Evolutionary conservation across 1,140 invertebrate genomes (phyloP).

Genomic region (Drosophila chauvacae): DNA sequence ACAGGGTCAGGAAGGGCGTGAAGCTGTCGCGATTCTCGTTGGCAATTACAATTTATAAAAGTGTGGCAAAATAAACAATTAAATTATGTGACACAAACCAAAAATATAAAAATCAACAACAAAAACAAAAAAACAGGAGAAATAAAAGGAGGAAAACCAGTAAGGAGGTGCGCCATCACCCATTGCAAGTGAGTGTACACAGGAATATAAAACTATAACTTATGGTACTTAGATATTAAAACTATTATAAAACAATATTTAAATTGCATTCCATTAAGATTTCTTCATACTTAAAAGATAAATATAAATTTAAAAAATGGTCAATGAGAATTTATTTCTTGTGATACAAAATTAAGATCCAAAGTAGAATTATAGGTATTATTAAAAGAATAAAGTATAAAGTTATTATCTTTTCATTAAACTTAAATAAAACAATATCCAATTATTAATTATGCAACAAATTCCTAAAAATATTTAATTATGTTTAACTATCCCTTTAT

Average conservation of each 20-base stretch:
- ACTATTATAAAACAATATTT: neutral
- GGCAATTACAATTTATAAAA: constrained; percentile 70
- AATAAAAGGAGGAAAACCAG: constrained; percentile 4
- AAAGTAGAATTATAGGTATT: too few relatives aligned
- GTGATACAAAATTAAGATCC: too few relatives aligned
- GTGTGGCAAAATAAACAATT: constrained; percentile 69
- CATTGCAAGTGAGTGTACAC: constrained; percentile 27
- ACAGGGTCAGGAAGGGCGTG: constrained; percentile 45
- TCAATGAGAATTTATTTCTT: too few relatives aligned
- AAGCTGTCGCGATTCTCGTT: constrained; percentile 46
- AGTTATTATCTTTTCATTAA: too few relatives aligned
- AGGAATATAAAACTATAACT: neutral
- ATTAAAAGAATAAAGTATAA: too few relatives aligned
- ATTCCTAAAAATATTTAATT: neutral
- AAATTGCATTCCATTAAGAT: too few relatives aligned
- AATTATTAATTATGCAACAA: too few relatives aligned
- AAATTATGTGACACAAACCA: constrained; percentile 50
- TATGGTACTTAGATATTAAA: neutral
- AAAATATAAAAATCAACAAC: neutral
- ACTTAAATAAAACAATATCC: too few relatives aligned
- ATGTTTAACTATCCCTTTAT: neutral
- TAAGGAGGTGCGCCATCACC: constrained; percentile 47
- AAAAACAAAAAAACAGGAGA: neutral
- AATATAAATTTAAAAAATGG: too few relatives aligned
- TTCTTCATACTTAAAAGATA: too few relatives aligned